phyloP scores from a whole-genome alignment of 2,113 vertebrate species.

The Euleptes europaea region DNA sequence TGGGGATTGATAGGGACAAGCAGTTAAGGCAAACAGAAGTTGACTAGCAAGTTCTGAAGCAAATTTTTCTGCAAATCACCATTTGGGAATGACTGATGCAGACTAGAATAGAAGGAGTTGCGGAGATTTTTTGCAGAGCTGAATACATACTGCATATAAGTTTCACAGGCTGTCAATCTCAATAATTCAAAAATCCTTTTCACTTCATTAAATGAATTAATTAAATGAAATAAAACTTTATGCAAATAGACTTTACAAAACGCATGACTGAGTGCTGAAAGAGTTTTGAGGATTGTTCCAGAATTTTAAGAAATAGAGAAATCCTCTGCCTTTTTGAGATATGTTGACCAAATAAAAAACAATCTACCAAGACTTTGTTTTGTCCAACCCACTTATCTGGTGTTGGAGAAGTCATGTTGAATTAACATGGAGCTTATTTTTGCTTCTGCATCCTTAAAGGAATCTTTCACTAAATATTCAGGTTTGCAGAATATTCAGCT shows the following conservation, averaged over 20 bases:
- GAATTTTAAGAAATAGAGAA: background rate
- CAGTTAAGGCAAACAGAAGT: too few species aligned
- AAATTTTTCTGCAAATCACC: background rate
- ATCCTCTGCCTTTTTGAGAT: background rate
- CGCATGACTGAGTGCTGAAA: background rate
- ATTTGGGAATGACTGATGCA: background rate
- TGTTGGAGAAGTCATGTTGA: background rate
- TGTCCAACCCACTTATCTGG: background rate
- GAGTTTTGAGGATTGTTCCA: background rate
- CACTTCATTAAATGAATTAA: background rate
- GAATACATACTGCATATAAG: background rate
- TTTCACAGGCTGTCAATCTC: background rate
- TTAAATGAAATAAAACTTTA: background rate
- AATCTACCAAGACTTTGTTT: background rate
- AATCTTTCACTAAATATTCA: background rate
- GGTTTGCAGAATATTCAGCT: background rate
- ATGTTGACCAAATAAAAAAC: background rate
- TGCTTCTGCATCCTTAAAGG: conserved; percentile 11
- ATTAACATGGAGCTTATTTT: background rate
- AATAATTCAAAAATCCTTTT: background rate
- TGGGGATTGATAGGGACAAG: too few species aligned
- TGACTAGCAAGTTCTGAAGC: too few species aligned
- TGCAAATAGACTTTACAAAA: background rate
- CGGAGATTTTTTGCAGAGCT: too few species aligned
- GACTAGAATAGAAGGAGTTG: background rate